Evolutionary conservation across 2,797 vertebrate species (phyloP), one percentile per base, ranked within the genome.

Genomic region (Micromesistius poutassou): DNA sequence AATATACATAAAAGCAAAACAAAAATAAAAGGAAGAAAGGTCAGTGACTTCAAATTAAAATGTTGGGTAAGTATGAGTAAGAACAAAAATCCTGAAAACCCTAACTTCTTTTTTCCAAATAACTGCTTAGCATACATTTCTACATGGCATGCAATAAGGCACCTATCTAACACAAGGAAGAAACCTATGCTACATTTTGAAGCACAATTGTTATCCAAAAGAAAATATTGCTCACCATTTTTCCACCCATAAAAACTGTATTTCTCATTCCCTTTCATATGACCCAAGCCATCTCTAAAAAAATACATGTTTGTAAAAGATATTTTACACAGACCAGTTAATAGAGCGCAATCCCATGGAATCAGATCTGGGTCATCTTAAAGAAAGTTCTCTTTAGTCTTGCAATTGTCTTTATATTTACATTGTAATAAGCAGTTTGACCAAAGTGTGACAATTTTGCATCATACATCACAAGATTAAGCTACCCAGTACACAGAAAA

Each of bases 101-200:
- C 89, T 85, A 88, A 85, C 80, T 84, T 82, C 76, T 83, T 85
- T 83, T 86, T 75, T 79, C 89, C 88, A 89, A 93, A 90, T 89
- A 90, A 94, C 90, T 94, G 90, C 91, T 93, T 84, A n/a, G 93
- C 94, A 93, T 94, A 94, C 93, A 93, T 93, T 92, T 94, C 94
- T 94, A 95, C 92, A 93, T 85, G 87, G 94, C 94, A 95, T 95
- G 94, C 94, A 94, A 88, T 95, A 95, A 95, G 94, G 94, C 94
- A 95, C 94, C 94, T 95, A 95, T 90, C 94, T 95, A 95, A 95
- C 93, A 95, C 93, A 94, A 94, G 92, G 94, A 94, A 92, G 88
- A 94, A 93, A 94, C 84, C 94, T 95, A 95, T 93, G 93, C 94
- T 95, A 95, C 90, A 83, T 85, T 91, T 83, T 90, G 90, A 94